Evolutionary conservation across 2,113 vertebrate species (phyloP).

Genomic region (Heliornis fulica): DNA sequence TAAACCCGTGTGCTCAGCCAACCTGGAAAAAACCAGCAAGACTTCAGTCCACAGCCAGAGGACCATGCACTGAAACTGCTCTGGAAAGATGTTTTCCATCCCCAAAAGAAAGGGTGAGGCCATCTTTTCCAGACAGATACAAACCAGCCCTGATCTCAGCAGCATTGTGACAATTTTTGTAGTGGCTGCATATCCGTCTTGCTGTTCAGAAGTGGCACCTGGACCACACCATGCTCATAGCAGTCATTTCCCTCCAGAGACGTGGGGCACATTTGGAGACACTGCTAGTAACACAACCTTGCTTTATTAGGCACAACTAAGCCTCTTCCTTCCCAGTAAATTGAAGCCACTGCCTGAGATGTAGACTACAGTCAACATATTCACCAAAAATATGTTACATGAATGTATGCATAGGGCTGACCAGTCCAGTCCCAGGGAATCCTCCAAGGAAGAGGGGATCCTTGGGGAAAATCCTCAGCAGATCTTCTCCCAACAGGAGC

Average conservation of each 20-base stretch:
- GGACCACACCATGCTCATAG: background rate
- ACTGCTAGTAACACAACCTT: background rate
- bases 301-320: background rate
- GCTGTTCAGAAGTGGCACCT: fast-evolving
- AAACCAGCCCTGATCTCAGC: background rate
- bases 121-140: background rate
- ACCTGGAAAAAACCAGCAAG: background rate
- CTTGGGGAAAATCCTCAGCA: background rate
- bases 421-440: background rate
- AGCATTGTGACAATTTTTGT: fast-evolving
- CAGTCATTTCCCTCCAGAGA: background rate
- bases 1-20: background rate
- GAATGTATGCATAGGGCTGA: background rate
- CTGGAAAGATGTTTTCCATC: background rate
- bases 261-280: fast-evolving
- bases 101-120: background rate
- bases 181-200: fast-evolving
- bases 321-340: background rate
- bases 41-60: background rate
- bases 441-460: background rate
- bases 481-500: background rate
- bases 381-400: background rate
- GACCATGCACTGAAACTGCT: background rate
- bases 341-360: background rate
- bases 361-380: background rate